Evolutionary conservation across 1,140 invertebrate genomes (phyloP).

Genomic region (Hylaeus anthracinus): DNA sequence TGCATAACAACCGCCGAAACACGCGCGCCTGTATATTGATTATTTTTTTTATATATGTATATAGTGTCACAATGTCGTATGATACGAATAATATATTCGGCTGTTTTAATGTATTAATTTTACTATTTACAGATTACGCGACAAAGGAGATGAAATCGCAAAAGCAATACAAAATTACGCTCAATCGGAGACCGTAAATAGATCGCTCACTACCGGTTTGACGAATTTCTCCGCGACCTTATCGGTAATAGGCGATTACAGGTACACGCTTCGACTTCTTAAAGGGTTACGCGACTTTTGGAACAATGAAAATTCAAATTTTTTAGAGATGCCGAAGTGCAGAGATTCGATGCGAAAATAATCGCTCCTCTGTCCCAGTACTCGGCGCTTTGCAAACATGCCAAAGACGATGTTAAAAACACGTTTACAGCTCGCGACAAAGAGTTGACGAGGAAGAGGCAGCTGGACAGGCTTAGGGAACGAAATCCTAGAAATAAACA

Average conservation of each 20-base stretch:
- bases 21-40: conserved; percentile 39
- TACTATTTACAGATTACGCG: conserved; percentile 81
- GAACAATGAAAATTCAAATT: background rate
- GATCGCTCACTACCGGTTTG: conserved; percentile 84
- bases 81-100: background rate
- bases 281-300: background rate
- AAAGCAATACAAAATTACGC: conserved; percentile 85
- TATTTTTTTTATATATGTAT: conserved; percentile 21
- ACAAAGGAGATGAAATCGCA: conserved; percentile 86
- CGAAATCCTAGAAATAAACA: conserved; percentile 85
- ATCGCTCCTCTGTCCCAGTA: conserved; percentile 86
- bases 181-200: conserved; percentile 86
- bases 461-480: conserved; percentile 84
- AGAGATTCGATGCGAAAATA: conserved; percentile 86
- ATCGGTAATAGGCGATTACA: conserved; percentile 86
- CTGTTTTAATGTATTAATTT: background rate
- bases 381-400: conserved; percentile 86
- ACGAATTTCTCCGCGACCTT: conserved; percentile 85
- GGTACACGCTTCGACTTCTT: conserved; percentile 64
- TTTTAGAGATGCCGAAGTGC: conserved; percentile 84
- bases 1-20: conserved; percentile 18
- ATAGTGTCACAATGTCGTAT: background rate
- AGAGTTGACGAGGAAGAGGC: conserved; percentile 84
- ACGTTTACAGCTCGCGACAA: conserved; percentile 86
- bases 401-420: conserved; percentile 87